Conservation (phyloP, 2,888 invertebrate genomes). For the Drosophila mimica region DNA sequence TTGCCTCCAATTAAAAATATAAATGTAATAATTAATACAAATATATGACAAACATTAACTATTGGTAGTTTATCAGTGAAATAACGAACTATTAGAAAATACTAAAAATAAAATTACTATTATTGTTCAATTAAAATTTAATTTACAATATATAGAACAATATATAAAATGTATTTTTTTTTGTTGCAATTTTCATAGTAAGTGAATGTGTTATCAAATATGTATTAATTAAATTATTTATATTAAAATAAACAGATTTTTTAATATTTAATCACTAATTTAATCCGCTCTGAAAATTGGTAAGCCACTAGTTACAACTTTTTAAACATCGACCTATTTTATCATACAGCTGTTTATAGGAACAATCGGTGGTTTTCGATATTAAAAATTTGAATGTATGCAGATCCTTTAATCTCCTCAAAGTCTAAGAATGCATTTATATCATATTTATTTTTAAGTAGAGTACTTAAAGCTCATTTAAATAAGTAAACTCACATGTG, state of each 20-base stretch:
- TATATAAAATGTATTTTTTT: neutral
- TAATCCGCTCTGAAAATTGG: neutral
- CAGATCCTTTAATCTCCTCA: neutral
- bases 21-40: constrained; percentile 3
- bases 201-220: neutral
- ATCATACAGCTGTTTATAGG: neutral
- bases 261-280: neutral
- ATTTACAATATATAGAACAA: neutral
- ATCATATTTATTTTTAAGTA: neutral
- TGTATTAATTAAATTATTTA: neutral
- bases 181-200: neutral
- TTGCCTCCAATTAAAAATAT: constrained; percentile 5
- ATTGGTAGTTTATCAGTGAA: neutral
- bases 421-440: neutral
- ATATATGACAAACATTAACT: neutral
- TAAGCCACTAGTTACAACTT: neutral
- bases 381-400: neutral
- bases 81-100: neutral
- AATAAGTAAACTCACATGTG: neutral
- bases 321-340: neutral
- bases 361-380: neutral
- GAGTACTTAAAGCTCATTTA: neutral
- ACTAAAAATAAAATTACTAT: neutral
- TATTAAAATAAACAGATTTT: neutral
- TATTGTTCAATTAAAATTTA: neutral